Base-by-base conservation (phyloP, 1,140 invertebrate species). In the Ctenoplectra terminalis region DNA sequence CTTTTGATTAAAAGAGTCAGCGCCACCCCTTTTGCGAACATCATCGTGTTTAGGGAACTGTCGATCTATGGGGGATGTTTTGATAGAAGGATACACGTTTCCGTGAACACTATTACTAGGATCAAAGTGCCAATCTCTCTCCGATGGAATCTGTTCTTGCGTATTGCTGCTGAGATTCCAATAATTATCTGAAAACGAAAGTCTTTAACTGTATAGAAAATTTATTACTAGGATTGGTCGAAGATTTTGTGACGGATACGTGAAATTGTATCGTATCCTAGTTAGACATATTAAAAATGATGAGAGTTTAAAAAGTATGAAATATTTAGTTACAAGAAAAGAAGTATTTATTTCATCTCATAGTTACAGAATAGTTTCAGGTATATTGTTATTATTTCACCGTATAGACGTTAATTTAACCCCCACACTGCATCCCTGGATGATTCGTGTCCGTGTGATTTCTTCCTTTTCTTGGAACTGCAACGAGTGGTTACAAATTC, bases 1-100 rank as follows among this genome's bases (percentile, higher is more conserved):
- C 15, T 9, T 77, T n/a, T 37, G 80, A 26, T 23, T 61, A 13
- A 17, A 0, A 9, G 20, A 40, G 13, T 86, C 84, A 29, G 80
- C 82, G 17, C 84, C 80, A 13, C 85, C 85, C 26, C 80, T 77
- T 29, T 56, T 72, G 31, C 85, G 85, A 26, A 26, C 4, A 13
- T 0, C 9, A 7, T 17, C 4, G 7, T 20, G 29, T 17, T 20
- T n/a, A 8, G 37, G 13, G 0, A 17, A 15, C 8, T 40, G 37
- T 2, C 37, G 23, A 37, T 78, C 15, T 15, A 31, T 11, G 13
- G 50, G 26, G 26, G 29, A 29, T 29, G 31, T 46, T 70, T 50
- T 20, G 50, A 54, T 66, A 37, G 6, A 9, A 37, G 23, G 9
- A 48, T 67, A 40, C 34, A 48, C n/a, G 31, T 54, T 34, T 8